These are phyloP conservation scores for Anseranas semipalmata DNA, from an alignment of 2,113 vertebrate species.

Conservation along the genomic window DNA sequence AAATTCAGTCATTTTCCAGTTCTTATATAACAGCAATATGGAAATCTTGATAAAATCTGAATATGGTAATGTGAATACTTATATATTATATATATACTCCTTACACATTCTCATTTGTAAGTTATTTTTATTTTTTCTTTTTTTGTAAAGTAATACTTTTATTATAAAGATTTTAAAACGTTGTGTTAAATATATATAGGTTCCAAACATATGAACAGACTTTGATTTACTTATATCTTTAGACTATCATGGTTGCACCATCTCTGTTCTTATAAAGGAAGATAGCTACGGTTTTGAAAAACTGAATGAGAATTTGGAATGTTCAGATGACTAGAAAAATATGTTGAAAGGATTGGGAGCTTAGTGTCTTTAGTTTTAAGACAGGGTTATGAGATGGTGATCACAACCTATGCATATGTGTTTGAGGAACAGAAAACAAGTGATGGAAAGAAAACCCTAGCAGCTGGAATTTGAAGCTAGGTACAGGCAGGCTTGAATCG, in stretches of 20 bases:
- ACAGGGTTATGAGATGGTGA: not conserved
- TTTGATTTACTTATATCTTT: not conserved
- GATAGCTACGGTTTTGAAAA: not conserved
- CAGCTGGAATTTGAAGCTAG: not conserved
- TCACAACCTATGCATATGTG: not conserved
- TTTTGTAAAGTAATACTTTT: not conserved
- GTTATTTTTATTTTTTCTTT: not conserved
- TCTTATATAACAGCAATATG: not conserved
- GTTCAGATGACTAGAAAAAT: not conserved
- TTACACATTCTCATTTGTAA: not conserved
- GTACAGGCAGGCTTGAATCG: not conserved
- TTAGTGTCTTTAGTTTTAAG: not conserved
- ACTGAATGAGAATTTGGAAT: not conserved
- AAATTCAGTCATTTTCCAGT: not conserved
- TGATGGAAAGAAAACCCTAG: not conserved
- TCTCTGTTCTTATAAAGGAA: not conserved
- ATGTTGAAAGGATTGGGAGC: not conserved
- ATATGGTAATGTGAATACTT: not conserved
- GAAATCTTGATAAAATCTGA: conserved; percentile 26
- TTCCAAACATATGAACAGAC: not conserved
- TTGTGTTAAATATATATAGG: not conserved
- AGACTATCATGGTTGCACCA: not conserved
- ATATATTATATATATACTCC: not conserved
- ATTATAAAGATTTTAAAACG: not conserved
- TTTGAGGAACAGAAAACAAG: not conserved